phyloP scores from a whole-genome alignment of 2,888 invertebrate species.

The Cerastoderma edule region DNA sequence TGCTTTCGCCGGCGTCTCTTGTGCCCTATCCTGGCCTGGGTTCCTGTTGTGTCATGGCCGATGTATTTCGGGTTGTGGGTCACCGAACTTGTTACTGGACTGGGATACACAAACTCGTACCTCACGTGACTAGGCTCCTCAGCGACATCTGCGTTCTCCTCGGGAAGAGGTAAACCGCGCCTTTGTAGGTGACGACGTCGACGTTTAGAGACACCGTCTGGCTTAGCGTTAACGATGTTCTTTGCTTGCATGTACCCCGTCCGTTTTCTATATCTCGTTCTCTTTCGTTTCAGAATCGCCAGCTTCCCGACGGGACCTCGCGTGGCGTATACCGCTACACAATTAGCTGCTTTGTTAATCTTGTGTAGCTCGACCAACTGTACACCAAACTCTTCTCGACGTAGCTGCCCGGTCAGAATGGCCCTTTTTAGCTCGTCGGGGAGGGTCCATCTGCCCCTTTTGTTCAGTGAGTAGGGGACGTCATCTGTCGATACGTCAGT shows the following conservation, averaged over 20 bases:
- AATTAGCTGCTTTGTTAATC: conserved; percentile 49
- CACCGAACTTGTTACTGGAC: conserved; percentile 59
- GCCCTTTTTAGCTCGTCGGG: conserved; percentile 63
- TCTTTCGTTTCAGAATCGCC: conserved; percentile 26
- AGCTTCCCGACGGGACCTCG: conserved; percentile 11
- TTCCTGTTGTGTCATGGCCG: conserved; percentile 20
- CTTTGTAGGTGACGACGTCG: conserved; percentile 9
- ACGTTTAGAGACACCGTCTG: conserved; percentile 14
- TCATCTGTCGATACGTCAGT: conserved; percentile 32
- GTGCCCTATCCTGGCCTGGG: background rate
- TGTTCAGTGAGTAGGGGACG: conserved; percentile 72
- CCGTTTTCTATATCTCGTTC: conserved; percentile 16
- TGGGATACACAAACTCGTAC: conserved; percentile 62
- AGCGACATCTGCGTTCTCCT: background rate
- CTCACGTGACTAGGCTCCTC: conserved; percentile 38
- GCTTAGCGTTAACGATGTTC: conserved; percentile 38
- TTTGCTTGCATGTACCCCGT: conserved; percentile 53
- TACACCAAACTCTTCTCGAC: conserved; percentile 50
- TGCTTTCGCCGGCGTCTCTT: conserved; percentile 6
- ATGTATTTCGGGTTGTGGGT: conserved; percentile 64
- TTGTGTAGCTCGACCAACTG: conserved; percentile 62
- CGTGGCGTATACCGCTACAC: conserved; percentile 53
- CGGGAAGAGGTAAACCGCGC: conserved; percentile 2
- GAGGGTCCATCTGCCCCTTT: conserved; percentile 71
- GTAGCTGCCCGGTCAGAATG: conserved; percentile 32